phyloP scores from a whole-genome alignment of 2,797 vertebrate genomes.

The Brachymystax lenok region DNA sequence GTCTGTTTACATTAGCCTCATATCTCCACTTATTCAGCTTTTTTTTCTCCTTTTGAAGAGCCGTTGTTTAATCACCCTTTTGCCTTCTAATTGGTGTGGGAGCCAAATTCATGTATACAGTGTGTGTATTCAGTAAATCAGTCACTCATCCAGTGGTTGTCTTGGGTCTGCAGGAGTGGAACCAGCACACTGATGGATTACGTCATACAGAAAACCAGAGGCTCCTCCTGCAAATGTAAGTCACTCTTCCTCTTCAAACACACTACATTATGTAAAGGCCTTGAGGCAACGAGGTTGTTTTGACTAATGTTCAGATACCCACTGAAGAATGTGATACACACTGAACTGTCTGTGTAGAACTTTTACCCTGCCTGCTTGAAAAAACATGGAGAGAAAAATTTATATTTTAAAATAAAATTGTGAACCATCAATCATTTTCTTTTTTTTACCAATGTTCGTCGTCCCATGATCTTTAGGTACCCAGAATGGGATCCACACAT shows the following conservation, averaged over 20 bases:
- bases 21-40: slow-evolving; percentile 4
- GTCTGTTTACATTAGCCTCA: slow-evolving; percentile 1
- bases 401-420: no score
- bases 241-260: neutral
- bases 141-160: slow-evolving; percentile 25
- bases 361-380: no score
- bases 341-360: no score
- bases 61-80: neutral
- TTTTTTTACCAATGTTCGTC: neutral
- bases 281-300: neutral
- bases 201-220: slow-evolving; percentile 75
- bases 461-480: slow-evolving; percentile 63
- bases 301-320: no score
- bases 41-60: neutral
- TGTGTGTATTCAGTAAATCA: neutral
- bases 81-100: neutral
- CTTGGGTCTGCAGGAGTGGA: slow-evolving; percentile 74
- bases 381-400: no score
- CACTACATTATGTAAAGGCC: neutral
- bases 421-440: neutral
- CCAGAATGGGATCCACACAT: slow-evolving; percentile 78
- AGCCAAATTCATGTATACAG: neutral
- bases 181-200: slow-evolving; percentile 73
- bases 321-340: no score
- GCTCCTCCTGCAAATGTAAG: slow-evolving; percentile 76